These are phyloP conservation scores for Drosophila leontia DNA, from an alignment of 1,140 invertebrate genomes.

Conservation along the genomic window DNA sequence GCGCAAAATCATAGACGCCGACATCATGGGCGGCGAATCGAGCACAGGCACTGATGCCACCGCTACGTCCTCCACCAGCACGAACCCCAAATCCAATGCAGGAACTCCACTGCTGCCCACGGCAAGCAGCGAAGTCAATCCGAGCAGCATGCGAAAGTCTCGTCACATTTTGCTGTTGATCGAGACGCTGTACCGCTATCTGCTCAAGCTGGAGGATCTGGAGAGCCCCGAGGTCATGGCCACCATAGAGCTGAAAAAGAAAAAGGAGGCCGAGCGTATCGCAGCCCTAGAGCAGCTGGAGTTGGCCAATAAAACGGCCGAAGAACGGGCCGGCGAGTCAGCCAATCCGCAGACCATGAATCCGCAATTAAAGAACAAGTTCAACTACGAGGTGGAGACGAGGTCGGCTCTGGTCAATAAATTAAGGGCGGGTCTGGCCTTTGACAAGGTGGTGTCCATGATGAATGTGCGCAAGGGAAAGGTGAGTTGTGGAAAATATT, in stretches of 20 bases:
- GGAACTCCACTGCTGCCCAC: conserved; percentile 20
- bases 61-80: conserved; percentile 42
- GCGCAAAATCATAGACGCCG: conserved; percentile 96
- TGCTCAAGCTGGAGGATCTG: conserved; percentile 90
- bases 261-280: conserved; percentile 87
- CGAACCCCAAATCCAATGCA: conserved; percentile 47
- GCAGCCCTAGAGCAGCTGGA: conserved; percentile 85
- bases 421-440: conserved; percentile 87
- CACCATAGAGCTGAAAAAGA: conserved; percentile 88
- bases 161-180: conserved; percentile 93
- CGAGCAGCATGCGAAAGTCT: conserved; percentile 86
- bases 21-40: conserved; percentile 87
- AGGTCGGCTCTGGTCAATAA: conserved; percentile 86
- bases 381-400: conserved; percentile 79
- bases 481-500: conserved; percentile 84
- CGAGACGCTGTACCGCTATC: conserved; percentile 90
- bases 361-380: conserved; percentile 79
- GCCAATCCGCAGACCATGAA: conserved; percentile 83
- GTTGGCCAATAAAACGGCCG: conserved; percentile 73
- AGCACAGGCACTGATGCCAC: conserved; percentile 83
- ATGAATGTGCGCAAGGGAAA: conserved; percentile 91
- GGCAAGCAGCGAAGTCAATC: conserved; percentile 54
- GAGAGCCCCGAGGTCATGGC: conserved; percentile 90
- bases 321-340: conserved; percentile 80
- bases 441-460: conserved; percentile 88